Percentiles rank a stretch among this genome's conserved stretches.
Conservation (phyloP, 2,797 vertebrate species). For the Parauchenoglanis punctatus region DNA sequence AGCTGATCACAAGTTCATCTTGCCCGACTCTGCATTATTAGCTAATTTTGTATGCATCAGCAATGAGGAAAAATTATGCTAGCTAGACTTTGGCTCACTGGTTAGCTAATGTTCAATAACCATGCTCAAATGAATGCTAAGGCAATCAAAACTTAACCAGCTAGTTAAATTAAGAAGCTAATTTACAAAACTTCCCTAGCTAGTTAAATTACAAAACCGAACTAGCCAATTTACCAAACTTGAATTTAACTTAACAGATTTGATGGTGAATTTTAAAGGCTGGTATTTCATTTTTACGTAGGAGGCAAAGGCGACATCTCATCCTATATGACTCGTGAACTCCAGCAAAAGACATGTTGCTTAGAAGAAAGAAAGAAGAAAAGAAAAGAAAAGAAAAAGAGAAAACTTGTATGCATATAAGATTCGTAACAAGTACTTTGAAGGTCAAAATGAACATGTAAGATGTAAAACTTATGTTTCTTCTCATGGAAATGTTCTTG, state of each 20-base stretch:
- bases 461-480: neutral
- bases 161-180: neutral
- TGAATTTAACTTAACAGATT: neutral
- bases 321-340: neutral
- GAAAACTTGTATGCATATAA: neutral
- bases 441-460: constrained; percentile 1
- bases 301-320: neutral
- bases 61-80: neutral
- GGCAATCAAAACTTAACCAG: neutral
- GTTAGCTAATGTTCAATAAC: neutral
- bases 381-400: neutral
- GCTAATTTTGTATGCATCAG: neutral
- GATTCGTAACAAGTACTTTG: neutral
- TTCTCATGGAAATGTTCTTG: neutral
- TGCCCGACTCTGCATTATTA: neutral
- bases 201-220: neutral
- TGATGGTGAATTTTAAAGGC: neutral
- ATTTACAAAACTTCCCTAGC: neutral
- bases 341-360: neutral
- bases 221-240: neutral
- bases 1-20: neutral
- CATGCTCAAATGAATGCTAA: neutral
- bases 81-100: neutral
- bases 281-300: neutral
- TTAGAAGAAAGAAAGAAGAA: neutral